These are phyloP conservation scores for Drosophila subsilvestris DNA, from an alignment of 2,888 invertebrate genomes.

Conservation along the genomic window DNA sequence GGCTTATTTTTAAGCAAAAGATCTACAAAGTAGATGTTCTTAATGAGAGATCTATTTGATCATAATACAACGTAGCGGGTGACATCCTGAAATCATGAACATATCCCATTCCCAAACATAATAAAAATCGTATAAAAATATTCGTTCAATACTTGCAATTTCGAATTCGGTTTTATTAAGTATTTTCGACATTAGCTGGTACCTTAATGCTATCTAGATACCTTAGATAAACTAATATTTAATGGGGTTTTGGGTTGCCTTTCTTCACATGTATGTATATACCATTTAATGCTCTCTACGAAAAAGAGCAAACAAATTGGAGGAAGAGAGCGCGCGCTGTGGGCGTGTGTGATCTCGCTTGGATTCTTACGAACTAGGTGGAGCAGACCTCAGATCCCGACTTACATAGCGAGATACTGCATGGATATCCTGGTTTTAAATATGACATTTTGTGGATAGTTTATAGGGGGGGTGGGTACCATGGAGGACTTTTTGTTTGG, in stretches of 20 bases:
- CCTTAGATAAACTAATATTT: slow-evolving; percentile 45
- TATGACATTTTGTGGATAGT: neutral
- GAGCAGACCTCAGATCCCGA: slow-evolving; percentile 9
- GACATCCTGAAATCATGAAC: too few relatives aligned
- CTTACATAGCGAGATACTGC: slow-evolving; percentile 18
- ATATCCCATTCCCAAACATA: neutral
- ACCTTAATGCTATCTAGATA: slow-evolving; percentile 58
- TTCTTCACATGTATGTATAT: slow-evolving; percentile 51
- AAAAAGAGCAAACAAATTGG: slow-evolving; percentile 15
- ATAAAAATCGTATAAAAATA: neutral
- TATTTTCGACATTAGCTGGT: slow-evolving; percentile 58
- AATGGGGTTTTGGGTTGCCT: slow-evolving; percentile 40
- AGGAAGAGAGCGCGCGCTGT: slow-evolving; percentile 27
- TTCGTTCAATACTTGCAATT: slow-evolving; percentile 59
- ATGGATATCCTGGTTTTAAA: slow-evolving; percentile 18
- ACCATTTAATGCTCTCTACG: slow-evolving; percentile 21
- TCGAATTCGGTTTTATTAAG: slow-evolving; percentile 69
- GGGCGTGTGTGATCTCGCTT: neutral
- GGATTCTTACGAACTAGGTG: slow-evolving; percentile 53
- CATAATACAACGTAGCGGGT: too few relatives aligned
- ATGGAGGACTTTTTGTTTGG: slow-evolving; percentile 19
- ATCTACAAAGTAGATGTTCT: too few relatives aligned
- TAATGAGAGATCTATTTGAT: too few relatives aligned
- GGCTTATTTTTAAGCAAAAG: too few relatives aligned
- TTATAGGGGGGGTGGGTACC: neutral